Base-by-base conservation (phyloP, 2,797 vertebrate species). In the Sarcoramphus papa region DNA sequence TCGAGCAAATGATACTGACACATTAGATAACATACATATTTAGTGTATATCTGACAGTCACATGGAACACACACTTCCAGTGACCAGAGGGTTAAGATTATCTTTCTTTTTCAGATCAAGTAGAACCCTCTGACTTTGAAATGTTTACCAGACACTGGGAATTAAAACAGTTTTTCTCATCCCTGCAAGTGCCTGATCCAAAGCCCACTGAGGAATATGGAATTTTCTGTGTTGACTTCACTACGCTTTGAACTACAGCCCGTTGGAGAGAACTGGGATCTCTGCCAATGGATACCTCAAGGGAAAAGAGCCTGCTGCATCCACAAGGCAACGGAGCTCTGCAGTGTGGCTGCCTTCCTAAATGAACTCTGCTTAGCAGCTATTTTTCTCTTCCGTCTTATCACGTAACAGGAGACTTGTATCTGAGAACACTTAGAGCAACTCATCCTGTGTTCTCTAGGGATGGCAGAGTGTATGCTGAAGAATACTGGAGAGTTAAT, bases 201-300 rank as follows among this genome's bases (percentile, higher is more conserved):
- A 95, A 95, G 87, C 92, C 89, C 92, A 53, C 87, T 86, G 94
- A 94, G 84, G 81, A 93, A 95, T 91, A 96, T 45, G 86, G 97
- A 95, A 96, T 95, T 95, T 95, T 89, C 86, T 96, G 76, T 83
- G 81, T 25, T 94, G 96, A 95, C 86, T 97, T 96, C 95, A 88
- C 30, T 40, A 8, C 1, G 48, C 93, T 93, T 95, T 96, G 89
- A 96, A 95, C 81, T 73, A 0, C 88, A 85, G 92, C 78, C 57
- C 1, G 0, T 5, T 57, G 65, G 88, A 90, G 77, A 74, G 78
- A 60, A 24, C 1, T 51, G 85, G 94, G 95, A 90, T 56, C 79
- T 67, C 79, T 88, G 95, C 94, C 96, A 92, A 56, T 0, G 60
- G 89, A 68, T 35, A 68, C 68, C 92, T 72, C 92, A n/a, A 91